A percentile compares a stretch with the other conserved stretches of the same genome.
Conservation (phyloP, 2,113 vertebrate species). For the Nicator chloris region DNA sequence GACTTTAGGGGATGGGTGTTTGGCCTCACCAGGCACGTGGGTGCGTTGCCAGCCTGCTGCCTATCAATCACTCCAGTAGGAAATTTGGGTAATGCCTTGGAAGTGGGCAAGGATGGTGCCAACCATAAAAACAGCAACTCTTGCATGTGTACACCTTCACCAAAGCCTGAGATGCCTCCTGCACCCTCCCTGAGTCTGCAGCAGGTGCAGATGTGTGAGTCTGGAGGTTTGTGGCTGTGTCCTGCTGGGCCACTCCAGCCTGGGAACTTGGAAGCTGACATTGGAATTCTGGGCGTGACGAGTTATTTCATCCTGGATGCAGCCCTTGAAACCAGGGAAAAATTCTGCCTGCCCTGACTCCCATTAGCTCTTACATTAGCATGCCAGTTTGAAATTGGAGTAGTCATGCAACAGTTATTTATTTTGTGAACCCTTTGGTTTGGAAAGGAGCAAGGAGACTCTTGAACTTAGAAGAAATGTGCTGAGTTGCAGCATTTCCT, state of each 20-base stretch:
- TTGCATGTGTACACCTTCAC: fast-evolving
- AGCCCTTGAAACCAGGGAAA: neutral
- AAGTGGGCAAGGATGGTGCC: neutral
- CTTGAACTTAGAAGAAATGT: neutral
- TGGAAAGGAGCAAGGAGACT: neutral
- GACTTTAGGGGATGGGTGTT: neutral
- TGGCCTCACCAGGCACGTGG: neutral
- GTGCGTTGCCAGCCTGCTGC: neutral
- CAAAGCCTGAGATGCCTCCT: fast-evolving
- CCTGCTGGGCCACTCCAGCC: neutral
- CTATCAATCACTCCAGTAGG: neutral
- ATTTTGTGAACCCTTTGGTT: neutral
- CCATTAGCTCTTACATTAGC: neutral
- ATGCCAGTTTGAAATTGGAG: neutral
- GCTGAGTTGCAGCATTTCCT: neutral
- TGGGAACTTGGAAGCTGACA: neutral
- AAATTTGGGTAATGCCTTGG: neutral
- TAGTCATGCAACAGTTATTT: neutral
- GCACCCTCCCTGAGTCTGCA: neutral
- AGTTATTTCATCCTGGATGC: neutral
- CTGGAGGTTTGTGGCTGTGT: neutral
- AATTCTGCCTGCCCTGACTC: neutral
- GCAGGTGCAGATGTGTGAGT: neutral
- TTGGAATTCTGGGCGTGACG: neutral
- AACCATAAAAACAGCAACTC: neutral